Evolutionary conservation across 1,140 invertebrate species (phyloP).

Genomic region (Drosophila sulfurigaster): DNA sequence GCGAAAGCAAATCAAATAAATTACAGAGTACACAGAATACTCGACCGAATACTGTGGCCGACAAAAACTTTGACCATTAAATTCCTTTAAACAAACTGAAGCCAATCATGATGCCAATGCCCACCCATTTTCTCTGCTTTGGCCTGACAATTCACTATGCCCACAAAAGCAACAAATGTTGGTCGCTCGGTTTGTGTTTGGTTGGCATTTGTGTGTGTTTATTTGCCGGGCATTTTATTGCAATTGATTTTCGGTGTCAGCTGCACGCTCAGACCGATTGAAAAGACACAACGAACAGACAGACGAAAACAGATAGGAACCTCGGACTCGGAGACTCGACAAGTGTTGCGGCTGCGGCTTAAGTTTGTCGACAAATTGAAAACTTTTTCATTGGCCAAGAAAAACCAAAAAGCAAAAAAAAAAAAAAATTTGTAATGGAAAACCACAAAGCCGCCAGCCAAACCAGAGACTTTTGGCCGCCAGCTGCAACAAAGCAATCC

Average conservation of each 20-base stretch:
- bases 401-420: conserved; percentile 10
- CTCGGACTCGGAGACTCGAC: conserved; percentile 28
- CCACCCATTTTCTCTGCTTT: neutral
- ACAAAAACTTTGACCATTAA: conserved; percentile 75
- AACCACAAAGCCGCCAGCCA: conserved; percentile 38
- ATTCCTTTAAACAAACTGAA: conserved; percentile 67
- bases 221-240: conserved; percentile 69
- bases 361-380: conserved; percentile 81
- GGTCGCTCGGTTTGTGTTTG: neutral
- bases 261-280: conserved; percentile 56
- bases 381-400: conserved; percentile 64
- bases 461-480: conserved; percentile 31
- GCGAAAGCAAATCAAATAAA: conserved; percentile 75
- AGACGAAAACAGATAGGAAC: conserved; percentile 35
- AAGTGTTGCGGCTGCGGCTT: conserved; percentile 78
- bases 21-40: conserved; percentile 38
- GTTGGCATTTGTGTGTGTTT: conserved; percentile 58
- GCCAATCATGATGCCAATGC: conserved; percentile 57
- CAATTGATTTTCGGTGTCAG: conserved; percentile 81
- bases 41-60: conserved; percentile 21
- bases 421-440: conserved; percentile 1
- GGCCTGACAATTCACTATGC: neutral
- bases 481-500: conserved; percentile 11
- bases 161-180: conserved; percentile 15
- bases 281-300: neutral